Percentiles rank a stretch among this genome's conserved stretches.
Conservation (phyloP, 2,797 vertebrate genomes). For the Channallabes apus region DNA sequence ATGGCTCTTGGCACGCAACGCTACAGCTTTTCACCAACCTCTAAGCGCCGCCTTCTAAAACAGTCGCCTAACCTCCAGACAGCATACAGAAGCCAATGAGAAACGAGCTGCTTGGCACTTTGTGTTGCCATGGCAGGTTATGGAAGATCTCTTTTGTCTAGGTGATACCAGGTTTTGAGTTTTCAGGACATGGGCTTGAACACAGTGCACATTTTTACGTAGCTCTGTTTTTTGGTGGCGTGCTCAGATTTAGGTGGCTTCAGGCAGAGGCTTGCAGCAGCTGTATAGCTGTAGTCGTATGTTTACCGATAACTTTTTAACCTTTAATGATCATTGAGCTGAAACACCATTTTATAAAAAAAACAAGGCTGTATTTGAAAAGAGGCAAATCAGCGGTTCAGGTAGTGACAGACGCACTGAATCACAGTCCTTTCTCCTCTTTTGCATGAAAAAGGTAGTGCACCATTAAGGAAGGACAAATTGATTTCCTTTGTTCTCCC, state of each 20-base stretch:
- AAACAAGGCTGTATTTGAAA: not conserved
- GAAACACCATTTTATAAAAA: conserved; percentile 10
- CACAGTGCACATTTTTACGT: not conserved
- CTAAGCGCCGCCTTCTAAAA: conserved; percentile 29
- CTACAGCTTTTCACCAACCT: conserved; percentile 57
- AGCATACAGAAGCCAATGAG: conserved; percentile 38
- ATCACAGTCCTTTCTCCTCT: not conserved
- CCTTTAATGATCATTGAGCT: conserved; percentile 12
- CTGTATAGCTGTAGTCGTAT: not conserved
- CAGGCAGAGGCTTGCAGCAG: not conserved
- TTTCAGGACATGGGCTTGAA: not conserved
- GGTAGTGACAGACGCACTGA: conserved; percentile 3
- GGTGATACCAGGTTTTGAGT: not conserved
- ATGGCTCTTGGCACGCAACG: conserved; percentile 75
- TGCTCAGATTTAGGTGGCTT: not conserved
- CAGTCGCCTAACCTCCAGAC: not conserved
- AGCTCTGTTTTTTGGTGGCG: not conserved
- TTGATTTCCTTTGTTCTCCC: conserved; percentile 58
- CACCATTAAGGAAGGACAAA: conserved; percentile 59
- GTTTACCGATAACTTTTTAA: not conserved
- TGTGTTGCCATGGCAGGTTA: conserved; percentile 34
- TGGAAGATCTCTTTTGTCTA: conserved; percentile 1
- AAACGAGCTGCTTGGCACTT: conserved; percentile 9
- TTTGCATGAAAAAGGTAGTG: conserved; percentile 23
- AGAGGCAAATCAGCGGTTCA: not conserved